Base-by-base conservation (phyloP, 1,140 invertebrate species). In the Ceratoteleas bidentatus region DNA sequence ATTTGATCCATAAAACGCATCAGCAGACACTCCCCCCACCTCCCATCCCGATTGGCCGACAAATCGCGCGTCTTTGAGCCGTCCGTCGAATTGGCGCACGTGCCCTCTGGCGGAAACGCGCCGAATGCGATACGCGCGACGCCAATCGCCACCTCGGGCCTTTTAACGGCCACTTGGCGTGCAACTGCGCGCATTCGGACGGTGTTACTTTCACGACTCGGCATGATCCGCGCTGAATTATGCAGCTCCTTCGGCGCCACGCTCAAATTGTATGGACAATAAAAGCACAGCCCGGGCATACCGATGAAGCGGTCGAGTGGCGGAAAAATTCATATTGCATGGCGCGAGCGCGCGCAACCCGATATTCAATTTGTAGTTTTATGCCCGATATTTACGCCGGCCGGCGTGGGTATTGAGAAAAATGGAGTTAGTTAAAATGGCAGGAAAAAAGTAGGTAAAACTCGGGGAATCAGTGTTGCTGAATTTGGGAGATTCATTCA, bases 141-240 rank as follows among this genome's bases (percentile, higher is more conserved):
- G 10, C 50, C 52, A 76, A 76, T 76, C 62, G 68, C 54, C 73
- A 43, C 36, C 53, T 61, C 24, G 24, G 38, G 40, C 11, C 64
- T 64, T 74, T 52, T 64, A 58, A 69, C 50, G 70, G 52, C 58
- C 58, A 50, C 52, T 81, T 72, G 60, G 49, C 38, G 57, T 16
- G 6, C 32, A 45, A 8, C 36, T n/a, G n/a, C 49, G 53, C 64
- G 72, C 56, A 70, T 84, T 80, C 72, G 79, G 79, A 77, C 74
- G 72, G 47, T 76, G 61, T 73, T 82, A 84, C 57, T 84, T 70
- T 79, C 76, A 49, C 72, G 79, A 80, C 64, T 49, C 62, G 16
- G 54, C 69, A 81, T 85, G 80, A 84, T 84, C 75, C 75, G 68
- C 49, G 47, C 70, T 78, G 68, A 83, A 83, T 83, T 73, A 83